phyloP scores from a whole-genome alignment of 2,888 invertebrate species.

The Polia nebulosa region DNA sequence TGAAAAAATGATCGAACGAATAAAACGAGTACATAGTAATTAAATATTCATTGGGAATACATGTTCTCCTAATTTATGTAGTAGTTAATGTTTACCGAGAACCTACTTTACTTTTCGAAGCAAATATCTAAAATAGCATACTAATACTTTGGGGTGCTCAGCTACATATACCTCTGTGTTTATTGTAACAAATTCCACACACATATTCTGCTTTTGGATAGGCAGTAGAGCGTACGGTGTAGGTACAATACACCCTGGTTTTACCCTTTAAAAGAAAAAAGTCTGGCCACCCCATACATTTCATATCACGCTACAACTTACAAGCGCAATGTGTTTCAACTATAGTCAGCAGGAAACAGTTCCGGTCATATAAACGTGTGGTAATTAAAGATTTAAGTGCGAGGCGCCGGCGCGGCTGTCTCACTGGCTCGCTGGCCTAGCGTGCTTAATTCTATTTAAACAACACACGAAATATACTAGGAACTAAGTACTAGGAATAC shows the following conservation, averaged over 20 bases:
- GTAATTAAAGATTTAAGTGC: conserved; percentile 80
- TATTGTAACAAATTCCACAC: not conserved
- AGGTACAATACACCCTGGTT: not conserved
- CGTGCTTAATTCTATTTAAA: conserved; percentile 64
- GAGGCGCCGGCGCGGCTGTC: conserved; percentile 70
- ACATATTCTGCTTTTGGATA: not conserved
- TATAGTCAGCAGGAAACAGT: conserved; percentile 42
- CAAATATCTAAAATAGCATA: not conserved
- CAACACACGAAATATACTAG: conserved; percentile 47
- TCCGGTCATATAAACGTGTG: conserved; percentile 62
- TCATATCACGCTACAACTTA: conserved; percentile 9
- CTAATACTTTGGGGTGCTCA: too few relatives aligned
- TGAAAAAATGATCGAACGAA: conserved; percentile 15
- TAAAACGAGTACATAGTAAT: conserved; percentile 2
- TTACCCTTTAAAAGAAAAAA: conserved; percentile 8
- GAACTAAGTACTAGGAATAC: conserved; percentile 48
- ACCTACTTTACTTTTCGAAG: not conserved
- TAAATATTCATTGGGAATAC: conserved; percentile 15
- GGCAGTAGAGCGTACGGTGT: not conserved
- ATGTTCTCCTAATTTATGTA: conserved; percentile 5
- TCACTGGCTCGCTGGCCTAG: conserved; percentile 31
- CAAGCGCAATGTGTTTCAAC: conserved; percentile 16
- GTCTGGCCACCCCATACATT: not conserved
- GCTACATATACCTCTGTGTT: too few relatives aligned
- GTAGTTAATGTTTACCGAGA: conserved; percentile 1